Conservation (phyloP, 2,888 invertebrate species). For the Volucella inanis region DNA sequence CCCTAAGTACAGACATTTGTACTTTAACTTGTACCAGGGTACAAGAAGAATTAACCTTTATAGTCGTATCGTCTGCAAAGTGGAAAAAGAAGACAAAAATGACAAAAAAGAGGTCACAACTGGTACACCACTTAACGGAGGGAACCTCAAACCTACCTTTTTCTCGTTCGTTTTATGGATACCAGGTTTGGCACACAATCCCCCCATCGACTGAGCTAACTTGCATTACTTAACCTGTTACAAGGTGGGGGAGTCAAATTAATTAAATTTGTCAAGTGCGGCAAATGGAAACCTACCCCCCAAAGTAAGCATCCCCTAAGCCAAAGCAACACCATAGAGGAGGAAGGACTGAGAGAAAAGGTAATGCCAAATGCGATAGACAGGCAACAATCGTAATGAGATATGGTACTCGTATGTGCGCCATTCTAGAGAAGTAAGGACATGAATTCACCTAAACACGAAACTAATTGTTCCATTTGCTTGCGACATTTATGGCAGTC, state of each 20-base stretch:
- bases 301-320: background rate
- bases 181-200: background rate
- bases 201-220: slow-evolving; percentile 34
- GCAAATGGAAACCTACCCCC: slow-evolving; percentile 40
- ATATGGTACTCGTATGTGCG: background rate
- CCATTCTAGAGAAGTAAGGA: background rate
- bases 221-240: slow-evolving; percentile 67
- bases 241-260: slow-evolving; percentile 59
- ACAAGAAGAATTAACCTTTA: slow-evolving; percentile 2
- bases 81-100: slow-evolving; percentile 8
- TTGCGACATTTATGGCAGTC: slow-evolving; percentile 57
- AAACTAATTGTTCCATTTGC: slow-evolving; percentile 63
- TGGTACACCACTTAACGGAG: slow-evolving; percentile 37
- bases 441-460: slow-evolving; percentile 43
- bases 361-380: slow-evolving; percentile 7
- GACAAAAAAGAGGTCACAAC: slow-evolving; percentile 40
- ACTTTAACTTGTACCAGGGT: background rate
- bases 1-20: too few species aligned
- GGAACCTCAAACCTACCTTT: slow-evolving; percentile 40
- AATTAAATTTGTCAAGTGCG: slow-evolving; percentile 74
- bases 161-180: slow-evolving; percentile 25
- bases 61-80: background rate
- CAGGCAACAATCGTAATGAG: slow-evolving; percentile 47
- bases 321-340: background rate
- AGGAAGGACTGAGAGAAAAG: too few species aligned